A percentile compares a stretch with the other conserved stretches of the same genome.
Evolutionary conservation across 2,888 invertebrate genomes (phyloP).

Genomic region (Tinea trinotella): DNA sequence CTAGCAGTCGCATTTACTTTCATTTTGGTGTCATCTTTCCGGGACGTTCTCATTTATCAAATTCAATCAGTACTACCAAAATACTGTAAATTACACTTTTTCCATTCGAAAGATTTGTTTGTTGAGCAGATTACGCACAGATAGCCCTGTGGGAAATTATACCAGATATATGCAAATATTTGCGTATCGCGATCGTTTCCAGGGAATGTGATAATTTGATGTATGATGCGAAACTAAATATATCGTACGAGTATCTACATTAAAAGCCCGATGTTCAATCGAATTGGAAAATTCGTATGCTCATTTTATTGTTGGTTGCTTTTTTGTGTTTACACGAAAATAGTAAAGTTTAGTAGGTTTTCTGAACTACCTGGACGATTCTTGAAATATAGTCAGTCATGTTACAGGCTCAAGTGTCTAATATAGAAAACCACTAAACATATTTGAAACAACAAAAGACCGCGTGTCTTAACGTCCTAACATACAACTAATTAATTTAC

Average conservation of each 20-base stretch:
- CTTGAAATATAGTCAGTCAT: not conserved
- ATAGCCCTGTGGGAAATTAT: slow-evolving; percentile 11
- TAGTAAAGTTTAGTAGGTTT: not conserved
- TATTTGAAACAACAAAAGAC: no score
- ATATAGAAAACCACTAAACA: no score
- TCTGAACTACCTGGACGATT: not conserved
- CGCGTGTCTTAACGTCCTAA: no score
- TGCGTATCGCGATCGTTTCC: slow-evolving; percentile 12
- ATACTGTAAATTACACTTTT: not conserved
- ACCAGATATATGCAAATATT: slow-evolving; percentile 13
- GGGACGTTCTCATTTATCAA: no score
- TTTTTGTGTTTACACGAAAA: not conserved
- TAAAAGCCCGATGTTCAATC: not conserved
- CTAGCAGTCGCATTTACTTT: no score
- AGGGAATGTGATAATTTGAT: slow-evolving; percentile 10
- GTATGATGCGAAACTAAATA: slow-evolving; percentile 11
- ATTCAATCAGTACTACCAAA: not conserved
- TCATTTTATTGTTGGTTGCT: not conserved
- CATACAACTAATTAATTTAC: no score
- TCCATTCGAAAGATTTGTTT: slow-evolving; percentile 2
- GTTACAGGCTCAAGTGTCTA: no score
- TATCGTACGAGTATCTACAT: slow-evolving; percentile 1
- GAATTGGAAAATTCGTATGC: not conserved
- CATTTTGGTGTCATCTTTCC: no score
- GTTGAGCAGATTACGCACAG: not conserved